Evolutionary conservation across 23 tunicate genomes (phyloP).

Genomic region (Trididemnum clinides): DNA sequence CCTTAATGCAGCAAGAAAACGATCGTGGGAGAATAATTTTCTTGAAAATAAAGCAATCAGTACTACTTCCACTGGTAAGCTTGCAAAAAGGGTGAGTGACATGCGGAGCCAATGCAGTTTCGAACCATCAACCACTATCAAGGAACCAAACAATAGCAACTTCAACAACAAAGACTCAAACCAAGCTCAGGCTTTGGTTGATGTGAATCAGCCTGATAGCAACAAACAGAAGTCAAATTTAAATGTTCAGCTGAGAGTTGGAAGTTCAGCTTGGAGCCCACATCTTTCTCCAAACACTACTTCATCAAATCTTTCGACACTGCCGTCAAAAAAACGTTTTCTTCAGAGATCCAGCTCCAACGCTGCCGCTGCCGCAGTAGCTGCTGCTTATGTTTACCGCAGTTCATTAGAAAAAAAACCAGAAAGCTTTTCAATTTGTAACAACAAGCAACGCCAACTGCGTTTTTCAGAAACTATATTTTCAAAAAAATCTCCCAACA

Average conservation of each 20-base stretch:
- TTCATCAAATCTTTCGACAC: neutral
- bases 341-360: neutral
- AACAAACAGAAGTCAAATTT: no score
- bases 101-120: slow-evolving; percentile 19
- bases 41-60: no score
- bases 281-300: neutral
- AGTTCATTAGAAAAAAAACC: slow-evolving; percentile 30
- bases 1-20: no score
- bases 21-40: no score
- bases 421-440: neutral
- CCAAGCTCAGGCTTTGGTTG: no score
- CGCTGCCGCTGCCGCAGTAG: slow-evolving; percentile 36
- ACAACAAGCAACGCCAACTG: neutral
- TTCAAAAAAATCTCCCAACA: neutral
- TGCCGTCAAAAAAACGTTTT: neutral
- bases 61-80: neutral
- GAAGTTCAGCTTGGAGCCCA: no score
- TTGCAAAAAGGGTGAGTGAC: neutral
- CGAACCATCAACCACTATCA: no score
- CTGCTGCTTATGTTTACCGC: slow-evolving; percentile 37
- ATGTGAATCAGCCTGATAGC: no score
- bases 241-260: no score
- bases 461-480: neutral
- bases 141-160: no score
- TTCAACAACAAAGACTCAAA: no score